Percentiles rank a stretch among this genome's conserved stretches.
Evolutionary conservation across 2,797 vertebrate genomes (phyloP).

Genomic region (Emys orbicularis): DNA sequence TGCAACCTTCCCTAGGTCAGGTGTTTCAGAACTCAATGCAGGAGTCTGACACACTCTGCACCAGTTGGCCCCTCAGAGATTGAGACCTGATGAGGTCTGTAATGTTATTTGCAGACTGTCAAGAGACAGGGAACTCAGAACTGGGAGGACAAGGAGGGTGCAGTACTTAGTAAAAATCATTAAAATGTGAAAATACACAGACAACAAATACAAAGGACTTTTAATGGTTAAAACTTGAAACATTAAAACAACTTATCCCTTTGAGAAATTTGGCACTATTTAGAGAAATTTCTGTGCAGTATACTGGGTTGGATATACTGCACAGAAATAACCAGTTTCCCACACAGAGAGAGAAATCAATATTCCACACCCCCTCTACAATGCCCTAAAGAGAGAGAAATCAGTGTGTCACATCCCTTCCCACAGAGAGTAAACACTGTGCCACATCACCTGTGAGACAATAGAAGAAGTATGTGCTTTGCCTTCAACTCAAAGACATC

Average conservation of each 20-base stretch:
- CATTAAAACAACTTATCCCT: not conserved
- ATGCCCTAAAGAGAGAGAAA: not conserved
- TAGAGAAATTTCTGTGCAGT: not conserved
- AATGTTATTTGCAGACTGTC: not conserved
- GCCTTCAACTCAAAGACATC: not conserved
- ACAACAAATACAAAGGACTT: not conserved
- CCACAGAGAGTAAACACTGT: not conserved
- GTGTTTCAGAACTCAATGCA: not conserved
- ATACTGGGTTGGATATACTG: not conserved
- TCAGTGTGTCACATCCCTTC: not conserved
- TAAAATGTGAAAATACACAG: not conserved
- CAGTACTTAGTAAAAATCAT: not conserved
- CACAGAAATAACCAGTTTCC: not conserved
- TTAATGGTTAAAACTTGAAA: not conserved
- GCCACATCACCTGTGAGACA: not conserved
- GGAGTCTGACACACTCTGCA: not conserved
- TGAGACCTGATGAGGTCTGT: not conserved
- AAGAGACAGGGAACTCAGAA: not conserved
- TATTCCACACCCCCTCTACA: not conserved
- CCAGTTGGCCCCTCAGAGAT: not conserved
- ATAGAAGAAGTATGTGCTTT: not conserved
- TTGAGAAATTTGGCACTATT: not conserved
- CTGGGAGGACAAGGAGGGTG: not conserved
- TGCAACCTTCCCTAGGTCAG: not conserved
- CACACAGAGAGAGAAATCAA: not conserved